Percentiles rank a stretch among this genome's conserved stretches.
Conservation (phyloP, 2,797 vertebrate genomes). For the Sebastiscus tertius region DNA sequence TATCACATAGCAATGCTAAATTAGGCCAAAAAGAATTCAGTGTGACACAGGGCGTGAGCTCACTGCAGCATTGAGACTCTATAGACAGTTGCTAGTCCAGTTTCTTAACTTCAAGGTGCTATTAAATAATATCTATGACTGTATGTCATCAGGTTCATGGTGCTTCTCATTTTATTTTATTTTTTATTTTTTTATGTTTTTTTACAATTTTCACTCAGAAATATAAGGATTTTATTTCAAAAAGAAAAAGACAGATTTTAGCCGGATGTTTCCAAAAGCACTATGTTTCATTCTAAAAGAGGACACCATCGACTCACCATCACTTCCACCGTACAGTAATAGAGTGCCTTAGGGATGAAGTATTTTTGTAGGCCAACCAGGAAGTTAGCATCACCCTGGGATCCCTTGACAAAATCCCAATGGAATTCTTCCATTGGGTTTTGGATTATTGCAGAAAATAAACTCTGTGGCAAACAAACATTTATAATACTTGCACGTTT, state of each 20-base stretch:
- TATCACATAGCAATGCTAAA: constrained; percentile 27
- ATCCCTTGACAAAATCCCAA: no score
- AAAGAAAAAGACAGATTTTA: not conserved
- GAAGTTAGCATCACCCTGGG: no score
- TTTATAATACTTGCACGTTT: no score
- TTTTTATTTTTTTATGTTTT: not conserved
- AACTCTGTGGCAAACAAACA: no score
- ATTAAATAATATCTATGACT: not conserved
- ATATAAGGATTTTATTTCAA: not conserved
- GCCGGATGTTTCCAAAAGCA: not conserved
- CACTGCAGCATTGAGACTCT: not conserved
- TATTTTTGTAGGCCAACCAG: no score
- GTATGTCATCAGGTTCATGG: not conserved
- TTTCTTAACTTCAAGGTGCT: not conserved
- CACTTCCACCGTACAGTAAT: no score
- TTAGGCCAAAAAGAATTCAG: constrained; percentile 12
- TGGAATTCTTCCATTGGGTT: no score
- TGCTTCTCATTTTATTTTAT: not conserved
- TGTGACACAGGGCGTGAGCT: not conserved
- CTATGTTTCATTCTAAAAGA: not conserved
- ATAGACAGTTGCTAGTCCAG: not conserved
- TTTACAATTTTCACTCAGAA: not conserved
- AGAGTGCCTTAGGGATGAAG: no score
- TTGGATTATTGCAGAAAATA: no score
- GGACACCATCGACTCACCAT: not conserved